phyloP scores from a whole-genome alignment of 2,888 invertebrate genomes.

The Drosophila diplacantha region DNA sequence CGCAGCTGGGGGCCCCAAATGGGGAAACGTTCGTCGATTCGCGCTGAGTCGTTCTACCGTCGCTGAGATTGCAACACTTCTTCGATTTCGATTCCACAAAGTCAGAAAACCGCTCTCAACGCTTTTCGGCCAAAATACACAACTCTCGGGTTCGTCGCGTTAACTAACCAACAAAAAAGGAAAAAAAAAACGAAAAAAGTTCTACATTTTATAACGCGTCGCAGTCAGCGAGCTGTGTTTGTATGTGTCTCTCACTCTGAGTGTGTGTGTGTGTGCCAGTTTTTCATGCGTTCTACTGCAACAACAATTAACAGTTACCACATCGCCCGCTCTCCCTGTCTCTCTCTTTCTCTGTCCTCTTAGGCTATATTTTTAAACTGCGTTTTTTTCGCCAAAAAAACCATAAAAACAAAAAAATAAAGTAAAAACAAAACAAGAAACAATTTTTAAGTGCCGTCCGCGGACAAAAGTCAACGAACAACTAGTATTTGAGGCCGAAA shows the following conservation, averaged over 20 bases:
- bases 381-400: slow-evolving; percentile 69
- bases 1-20: slow-evolving; percentile 59
- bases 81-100: slow-evolving; percentile 26
- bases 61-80: slow-evolving; percentile 73
- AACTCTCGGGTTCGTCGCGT: slow-evolving; percentile 49
- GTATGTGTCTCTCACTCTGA: slow-evolving; percentile 11
- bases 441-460: slow-evolving; percentile 49
- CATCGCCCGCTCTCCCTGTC: slow-evolving; percentile 28
- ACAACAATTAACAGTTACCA: slow-evolving; percentile 58
- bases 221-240: slow-evolving; percentile 26
- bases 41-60: slow-evolving; percentile 75
- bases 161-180: slow-evolving; percentile 15
- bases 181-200: slow-evolving; percentile 24
- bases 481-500: slow-evolving; percentile 48
- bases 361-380: slow-evolving; percentile 59
- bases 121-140: slow-evolving; percentile 39
- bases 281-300: slow-evolving; percentile 62
- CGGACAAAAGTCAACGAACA: slow-evolving; percentile 61
- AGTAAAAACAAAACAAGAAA: slow-evolving; percentile 18
- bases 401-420: slow-evolving; percentile 51
- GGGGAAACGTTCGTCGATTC: slow-evolving; percentile 50
- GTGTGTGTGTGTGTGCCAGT: slow-evolving; percentile 57
- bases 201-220: slow-evolving; percentile 35
- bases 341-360: neutral
- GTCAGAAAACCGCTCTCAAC: slow-evolving; percentile 31